phyloP scores from a whole-genome alignment of 2,113 vertebrate species.

The Odocoileus virginianus region DNA sequence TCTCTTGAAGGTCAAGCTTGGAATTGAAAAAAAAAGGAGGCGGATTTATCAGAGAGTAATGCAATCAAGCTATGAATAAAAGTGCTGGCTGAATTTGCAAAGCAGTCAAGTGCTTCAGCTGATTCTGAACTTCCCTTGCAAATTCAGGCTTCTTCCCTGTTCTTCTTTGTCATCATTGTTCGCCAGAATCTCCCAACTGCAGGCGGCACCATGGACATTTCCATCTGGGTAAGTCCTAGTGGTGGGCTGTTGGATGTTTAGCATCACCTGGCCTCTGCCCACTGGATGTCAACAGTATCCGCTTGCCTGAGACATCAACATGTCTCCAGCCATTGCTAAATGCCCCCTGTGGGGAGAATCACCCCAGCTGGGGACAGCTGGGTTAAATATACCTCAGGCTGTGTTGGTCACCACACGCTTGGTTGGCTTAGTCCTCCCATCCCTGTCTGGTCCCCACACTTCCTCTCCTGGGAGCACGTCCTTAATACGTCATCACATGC shows the following conservation, averaged over 20 bases:
- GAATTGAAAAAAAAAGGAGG: neutral
- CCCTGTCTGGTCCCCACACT: neutral
- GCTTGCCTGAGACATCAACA: neutral
- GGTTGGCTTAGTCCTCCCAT: neutral
- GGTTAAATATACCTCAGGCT: neutral
- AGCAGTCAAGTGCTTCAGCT: neutral
- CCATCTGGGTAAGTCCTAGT: neutral
- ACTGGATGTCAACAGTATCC: neutral
- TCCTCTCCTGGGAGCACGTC: neutral
- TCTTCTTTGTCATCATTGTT: neutral
- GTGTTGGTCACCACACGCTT: no score
- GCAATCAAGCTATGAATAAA: neutral
- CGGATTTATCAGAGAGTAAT: neutral
- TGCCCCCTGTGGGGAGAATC: no score
- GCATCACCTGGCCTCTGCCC: neutral
- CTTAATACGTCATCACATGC: accelerated
- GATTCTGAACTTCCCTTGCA: neutral
- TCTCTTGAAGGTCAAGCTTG: neutral
- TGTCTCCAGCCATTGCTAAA: neutral
- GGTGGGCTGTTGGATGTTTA: accelerated
- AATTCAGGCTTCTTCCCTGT: neutral
- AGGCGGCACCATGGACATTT: accelerated
- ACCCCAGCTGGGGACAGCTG: neutral
- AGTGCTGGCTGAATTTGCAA: neutral
- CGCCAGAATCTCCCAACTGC: accelerated